Evolutionary conservation across 1,140 invertebrate genomes (phyloP).

Genomic region (Ylistrum balloti): DNA sequence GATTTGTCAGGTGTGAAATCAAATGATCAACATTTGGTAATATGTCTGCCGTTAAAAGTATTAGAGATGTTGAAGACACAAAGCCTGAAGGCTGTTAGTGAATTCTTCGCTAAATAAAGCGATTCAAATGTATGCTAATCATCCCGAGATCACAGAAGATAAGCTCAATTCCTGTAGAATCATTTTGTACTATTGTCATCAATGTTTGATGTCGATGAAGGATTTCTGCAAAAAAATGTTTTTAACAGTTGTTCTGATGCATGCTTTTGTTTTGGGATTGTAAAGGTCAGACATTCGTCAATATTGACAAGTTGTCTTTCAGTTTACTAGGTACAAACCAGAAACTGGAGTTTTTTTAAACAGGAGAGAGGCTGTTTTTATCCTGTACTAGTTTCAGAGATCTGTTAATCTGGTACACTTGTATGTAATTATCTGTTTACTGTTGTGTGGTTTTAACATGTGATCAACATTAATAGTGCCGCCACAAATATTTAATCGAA

Average conservation of each 20-base stretch:
- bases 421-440: not conserved
- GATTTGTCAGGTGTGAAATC: constrained; percentile 13
- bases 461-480: not conserved
- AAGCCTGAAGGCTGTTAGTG: not conserved
- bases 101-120: not conserved
- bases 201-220: no score
- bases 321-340: no score
- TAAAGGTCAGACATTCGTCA: no score
- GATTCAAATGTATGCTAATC: not conserved
- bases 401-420: not conserved
- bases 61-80: not conserved
- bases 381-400: not conserved
- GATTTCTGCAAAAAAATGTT: no score
- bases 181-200: no score
- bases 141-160: no score
- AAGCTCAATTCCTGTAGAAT: no score
- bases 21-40: not conserved
- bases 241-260: no score
- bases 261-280: no score
- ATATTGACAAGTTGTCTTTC: no score
- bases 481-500: constrained; percentile 14
- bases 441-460: not conserved
- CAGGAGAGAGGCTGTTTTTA: not conserved
- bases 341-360: no score
- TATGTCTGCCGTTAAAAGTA: not conserved